Evolutionary conservation across 2,797 vertebrate genomes (phyloP).

Genomic region (Leptodactylus fallax): DNA sequence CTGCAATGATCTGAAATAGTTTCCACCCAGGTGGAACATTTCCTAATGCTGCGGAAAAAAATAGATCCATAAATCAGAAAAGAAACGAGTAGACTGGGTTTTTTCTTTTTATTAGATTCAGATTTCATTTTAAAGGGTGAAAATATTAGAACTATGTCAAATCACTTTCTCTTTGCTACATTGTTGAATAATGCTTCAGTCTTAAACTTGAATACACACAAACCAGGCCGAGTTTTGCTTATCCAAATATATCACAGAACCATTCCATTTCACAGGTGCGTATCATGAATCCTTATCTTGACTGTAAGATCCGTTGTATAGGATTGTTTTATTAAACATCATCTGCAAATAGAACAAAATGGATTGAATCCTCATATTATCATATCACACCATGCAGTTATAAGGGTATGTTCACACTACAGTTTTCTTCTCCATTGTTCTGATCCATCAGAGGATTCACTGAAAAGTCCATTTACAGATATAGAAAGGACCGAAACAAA

Average conservation of each 20-base stretch:
- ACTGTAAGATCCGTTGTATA: constrained; percentile 65
- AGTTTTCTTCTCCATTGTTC: too few relatives aligned
- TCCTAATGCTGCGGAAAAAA: background rate
- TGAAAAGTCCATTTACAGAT: too few relatives aligned
- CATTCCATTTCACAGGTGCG: constrained; percentile 64
- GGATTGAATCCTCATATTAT: background rate
- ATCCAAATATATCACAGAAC: constrained; percentile 52
- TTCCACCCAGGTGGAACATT: background rate
- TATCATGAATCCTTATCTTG: constrained; percentile 60
- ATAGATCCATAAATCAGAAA: background rate
- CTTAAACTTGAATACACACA: constrained; percentile 66
- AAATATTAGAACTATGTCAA: constrained; percentile 70
- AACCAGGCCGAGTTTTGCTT: constrained; percentile 64
- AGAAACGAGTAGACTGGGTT: background rate
- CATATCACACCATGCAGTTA: background rate
- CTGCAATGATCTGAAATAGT: background rate
- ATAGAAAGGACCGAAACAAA: too few relatives aligned
- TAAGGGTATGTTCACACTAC: too few relatives aligned
- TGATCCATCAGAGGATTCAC: too few relatives aligned
- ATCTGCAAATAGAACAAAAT: constrained; percentile 70
- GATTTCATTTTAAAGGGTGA: constrained; percentile 65
- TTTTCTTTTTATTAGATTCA: constrained; percentile 57
- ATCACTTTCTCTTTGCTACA: constrained; percentile 65
- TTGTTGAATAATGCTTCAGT: constrained; percentile 69
- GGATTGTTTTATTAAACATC: constrained; percentile 66